These are phyloP conservation scores for Idaea aversata DNA, from an alignment of 2,888 invertebrate genomes.

Conservation along the genomic window DNA sequence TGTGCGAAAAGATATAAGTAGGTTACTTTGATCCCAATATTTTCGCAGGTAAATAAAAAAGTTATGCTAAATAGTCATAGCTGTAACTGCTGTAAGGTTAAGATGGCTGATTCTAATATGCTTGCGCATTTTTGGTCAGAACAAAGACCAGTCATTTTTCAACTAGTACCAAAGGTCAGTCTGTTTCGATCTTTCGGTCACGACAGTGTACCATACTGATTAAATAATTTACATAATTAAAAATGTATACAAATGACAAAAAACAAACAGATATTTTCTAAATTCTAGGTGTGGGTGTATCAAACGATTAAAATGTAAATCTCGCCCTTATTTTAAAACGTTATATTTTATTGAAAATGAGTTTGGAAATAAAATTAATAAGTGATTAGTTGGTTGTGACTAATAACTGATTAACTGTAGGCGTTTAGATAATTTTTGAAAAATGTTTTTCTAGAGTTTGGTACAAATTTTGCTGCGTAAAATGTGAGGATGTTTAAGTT, in stretches of 20 bases:
- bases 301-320: slow-evolving; percentile 38
- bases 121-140: not conserved
- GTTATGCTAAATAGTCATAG: no score
- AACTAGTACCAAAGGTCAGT: not conserved
- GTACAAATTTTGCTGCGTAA: slow-evolving; percentile 18
- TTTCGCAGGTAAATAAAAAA: no score
- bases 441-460: slow-evolving; percentile 6
- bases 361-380: slow-evolving; percentile 19
- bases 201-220: slow-evolving; percentile 25
- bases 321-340: slow-evolving; percentile 43
- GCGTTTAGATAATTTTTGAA: slow-evolving; percentile 22
- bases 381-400: slow-evolving; percentile 19
- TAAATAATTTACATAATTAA: slow-evolving; percentile 64
- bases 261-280: slow-evolving; percentile 36
- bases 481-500: not conserved
- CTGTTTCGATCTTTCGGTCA: not conserved
- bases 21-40: no score
- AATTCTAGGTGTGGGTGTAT: slow-evolving; percentile 47
- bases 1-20: no score
- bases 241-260: slow-evolving; percentile 63
- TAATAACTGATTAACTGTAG: slow-evolving; percentile 25
- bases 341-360: slow-evolving; percentile 37
- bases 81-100: not conserved
- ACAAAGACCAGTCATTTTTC: not conserved
- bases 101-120: not conserved